A percentile compares a stretch with the other conserved stretches of the same genome.
phyloP scores from a whole-genome alignment of 2,113 vertebrate species.

The Rhynchomys soricoides region DNA sequence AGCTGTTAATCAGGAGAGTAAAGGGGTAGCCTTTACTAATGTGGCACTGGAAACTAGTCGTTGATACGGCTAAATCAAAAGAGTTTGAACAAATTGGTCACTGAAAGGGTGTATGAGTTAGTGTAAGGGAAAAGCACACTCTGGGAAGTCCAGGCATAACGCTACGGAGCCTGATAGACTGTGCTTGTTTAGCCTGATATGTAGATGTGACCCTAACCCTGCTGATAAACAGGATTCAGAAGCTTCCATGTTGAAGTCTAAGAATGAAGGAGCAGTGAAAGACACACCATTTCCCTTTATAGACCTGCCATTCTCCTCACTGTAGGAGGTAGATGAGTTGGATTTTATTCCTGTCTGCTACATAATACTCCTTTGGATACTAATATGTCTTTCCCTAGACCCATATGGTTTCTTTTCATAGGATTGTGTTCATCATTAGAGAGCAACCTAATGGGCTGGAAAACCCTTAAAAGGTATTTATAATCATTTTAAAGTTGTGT shows the following conservation, averaged over 20 bases:
- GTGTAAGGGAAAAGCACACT: not conserved
- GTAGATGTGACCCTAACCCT: not conserved
- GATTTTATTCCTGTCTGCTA: not conserved
- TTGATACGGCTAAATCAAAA: not conserved
- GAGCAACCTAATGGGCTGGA: not conserved
- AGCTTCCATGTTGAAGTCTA: not conserved
- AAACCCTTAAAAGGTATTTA: not conserved
- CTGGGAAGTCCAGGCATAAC: not conserved
- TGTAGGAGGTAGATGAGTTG: not conserved
- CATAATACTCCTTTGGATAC: not conserved
- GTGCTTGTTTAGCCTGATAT: not conserved
- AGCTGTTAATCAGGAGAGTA: no score
- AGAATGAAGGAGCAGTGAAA: not conserved
- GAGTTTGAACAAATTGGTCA: not conserved
- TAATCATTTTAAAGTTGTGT: not conserved
- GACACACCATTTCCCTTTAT: not conserved
- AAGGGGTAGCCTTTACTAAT: not conserved
- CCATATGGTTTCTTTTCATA: not conserved
- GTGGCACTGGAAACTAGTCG: no score
- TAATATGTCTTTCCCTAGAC: not conserved
- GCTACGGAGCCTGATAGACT: accelerated
- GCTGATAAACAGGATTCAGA: not conserved
- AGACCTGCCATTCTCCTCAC: not conserved
- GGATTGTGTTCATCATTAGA: not conserved
- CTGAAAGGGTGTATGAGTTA: not conserved